Evolutionary conservation across 2,888 invertebrate genomes (phyloP).

Genomic region (Geophilus truncorum): DNA sequence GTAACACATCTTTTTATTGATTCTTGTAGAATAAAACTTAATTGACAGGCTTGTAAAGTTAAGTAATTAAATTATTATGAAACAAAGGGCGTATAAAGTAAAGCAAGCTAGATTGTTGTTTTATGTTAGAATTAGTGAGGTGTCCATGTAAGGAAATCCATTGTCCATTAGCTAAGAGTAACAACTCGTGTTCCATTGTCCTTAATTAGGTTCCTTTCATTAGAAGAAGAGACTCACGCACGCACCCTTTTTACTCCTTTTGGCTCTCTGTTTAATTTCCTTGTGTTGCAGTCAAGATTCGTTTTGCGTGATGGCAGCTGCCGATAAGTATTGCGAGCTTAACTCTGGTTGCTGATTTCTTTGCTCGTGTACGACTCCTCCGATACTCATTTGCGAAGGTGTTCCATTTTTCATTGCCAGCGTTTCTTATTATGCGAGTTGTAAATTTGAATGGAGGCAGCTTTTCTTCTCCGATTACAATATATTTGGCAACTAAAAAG

Average conservation of each 20-base stretch:
- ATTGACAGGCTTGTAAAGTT: neutral
- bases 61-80: slow-evolving; percentile 13
- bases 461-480: neutral
- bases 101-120: neutral
- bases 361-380: slow-evolving; percentile 15
- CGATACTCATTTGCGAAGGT: neutral
- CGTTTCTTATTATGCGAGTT: neutral
- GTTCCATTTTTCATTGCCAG: slow-evolving; percentile 9
- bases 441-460: slow-evolving; percentile 27
- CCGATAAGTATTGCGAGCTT: slow-evolving; percentile 14
- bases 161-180: slow-evolving; percentile 25
- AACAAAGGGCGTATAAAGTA: neutral
- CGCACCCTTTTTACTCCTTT: slow-evolving; percentile 4
- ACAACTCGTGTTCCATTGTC: slow-evolving; percentile 24
- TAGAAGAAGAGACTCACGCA: slow-evolving; percentile 17
- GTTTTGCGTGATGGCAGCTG: slow-evolving; percentile 22
- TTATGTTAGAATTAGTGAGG: slow-evolving; percentile 25
- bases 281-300: slow-evolving; percentile 19
- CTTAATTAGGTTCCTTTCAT: slow-evolving; percentile 21
- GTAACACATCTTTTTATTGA: neutral
- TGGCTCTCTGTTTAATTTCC: slow-evolving; percentile 9
- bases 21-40: neutral
- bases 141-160: slow-evolving; percentile 23
- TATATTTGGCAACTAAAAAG: slow-evolving; percentile 16
- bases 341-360: neutral